Evolutionary conservation across 2,113 vertebrate species (phyloP).

Genomic region (Caracal caracal): DNA sequence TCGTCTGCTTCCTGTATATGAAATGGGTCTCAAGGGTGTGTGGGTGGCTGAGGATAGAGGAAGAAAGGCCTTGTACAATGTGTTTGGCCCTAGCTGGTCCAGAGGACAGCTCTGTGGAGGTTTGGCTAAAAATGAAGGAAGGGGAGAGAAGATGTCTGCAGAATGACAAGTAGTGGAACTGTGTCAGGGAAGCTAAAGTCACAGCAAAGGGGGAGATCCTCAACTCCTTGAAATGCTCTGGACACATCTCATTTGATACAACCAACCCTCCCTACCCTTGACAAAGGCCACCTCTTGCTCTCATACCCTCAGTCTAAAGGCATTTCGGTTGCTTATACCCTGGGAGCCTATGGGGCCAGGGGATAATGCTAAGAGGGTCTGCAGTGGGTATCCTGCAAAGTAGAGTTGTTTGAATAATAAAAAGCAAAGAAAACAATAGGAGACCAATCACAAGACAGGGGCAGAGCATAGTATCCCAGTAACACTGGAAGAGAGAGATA

Average conservation of each 20-base stretch:
- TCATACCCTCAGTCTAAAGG: background rate
- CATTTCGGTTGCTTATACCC: background rate
- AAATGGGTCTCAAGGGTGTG: background rate
- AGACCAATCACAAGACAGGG: background rate
- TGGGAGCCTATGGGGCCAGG: background rate
- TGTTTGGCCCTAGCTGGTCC: background rate
- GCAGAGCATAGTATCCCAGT: background rate
- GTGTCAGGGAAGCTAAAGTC: conserved; percentile 14
- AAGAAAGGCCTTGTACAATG: background rate
- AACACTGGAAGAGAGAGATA: background rate
- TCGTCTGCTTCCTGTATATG: background rate
- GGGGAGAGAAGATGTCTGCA: background rate
- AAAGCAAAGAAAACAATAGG: conserved; percentile 40
- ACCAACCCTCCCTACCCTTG: fast-evolving
- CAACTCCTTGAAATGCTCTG: conserved; percentile 7
- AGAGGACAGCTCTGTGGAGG: conserved; percentile 1
- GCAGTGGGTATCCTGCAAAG: background rate
- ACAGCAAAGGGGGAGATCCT: conserved; percentile 22
- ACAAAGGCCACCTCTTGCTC: background rate
- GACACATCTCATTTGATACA: background rate
- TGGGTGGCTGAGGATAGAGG: background rate
- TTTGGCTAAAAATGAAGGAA: conserved; percentile 38
- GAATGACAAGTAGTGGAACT: conserved; percentile 39
- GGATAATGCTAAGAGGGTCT: background rate
- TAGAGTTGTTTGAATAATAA: conserved; percentile 50